Evolutionary conservation across 2,113 vertebrate species (phyloP).

Genomic region (Rhea americana): DNA sequence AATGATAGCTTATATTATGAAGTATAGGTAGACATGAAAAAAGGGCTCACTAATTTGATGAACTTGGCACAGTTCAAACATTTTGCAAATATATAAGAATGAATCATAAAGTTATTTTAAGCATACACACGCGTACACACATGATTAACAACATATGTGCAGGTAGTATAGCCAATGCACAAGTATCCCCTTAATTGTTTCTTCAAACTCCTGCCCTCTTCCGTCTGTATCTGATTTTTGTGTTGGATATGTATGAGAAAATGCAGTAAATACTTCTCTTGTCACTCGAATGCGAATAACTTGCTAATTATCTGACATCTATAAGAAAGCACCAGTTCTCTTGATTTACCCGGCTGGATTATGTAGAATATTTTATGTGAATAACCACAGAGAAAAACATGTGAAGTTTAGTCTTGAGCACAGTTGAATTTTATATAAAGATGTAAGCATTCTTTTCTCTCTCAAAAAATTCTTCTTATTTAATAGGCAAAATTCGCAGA

Average conservation of each 20-base stretch:
- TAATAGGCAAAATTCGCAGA: neutral
- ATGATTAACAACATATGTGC: neutral
- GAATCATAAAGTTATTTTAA: neutral
- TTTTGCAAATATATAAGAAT: neutral
- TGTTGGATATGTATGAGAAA: neutral
- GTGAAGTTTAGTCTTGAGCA: neutral
- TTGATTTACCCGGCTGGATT: neutral
- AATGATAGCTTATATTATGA: neutral
- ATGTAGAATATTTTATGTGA: neutral
- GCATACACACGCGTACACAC: neutral
- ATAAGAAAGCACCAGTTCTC: neutral
- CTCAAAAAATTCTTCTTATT: neutral
- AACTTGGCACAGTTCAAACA: neutral
- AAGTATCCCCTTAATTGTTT: neutral
- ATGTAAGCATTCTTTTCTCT: neutral
- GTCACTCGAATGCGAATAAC: neutral
- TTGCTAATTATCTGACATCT: neutral
- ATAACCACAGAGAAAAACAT: neutral
- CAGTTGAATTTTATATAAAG: neutral
- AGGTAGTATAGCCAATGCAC: neutral
- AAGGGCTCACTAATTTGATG: neutral
- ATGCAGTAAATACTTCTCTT: neutral
- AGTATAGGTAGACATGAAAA: neutral
- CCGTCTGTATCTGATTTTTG: neutral
- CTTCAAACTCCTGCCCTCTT: neutral